Conservation (phyloP, 2,113 vertebrate genomes). For the Oryzias woworae region DNA sequence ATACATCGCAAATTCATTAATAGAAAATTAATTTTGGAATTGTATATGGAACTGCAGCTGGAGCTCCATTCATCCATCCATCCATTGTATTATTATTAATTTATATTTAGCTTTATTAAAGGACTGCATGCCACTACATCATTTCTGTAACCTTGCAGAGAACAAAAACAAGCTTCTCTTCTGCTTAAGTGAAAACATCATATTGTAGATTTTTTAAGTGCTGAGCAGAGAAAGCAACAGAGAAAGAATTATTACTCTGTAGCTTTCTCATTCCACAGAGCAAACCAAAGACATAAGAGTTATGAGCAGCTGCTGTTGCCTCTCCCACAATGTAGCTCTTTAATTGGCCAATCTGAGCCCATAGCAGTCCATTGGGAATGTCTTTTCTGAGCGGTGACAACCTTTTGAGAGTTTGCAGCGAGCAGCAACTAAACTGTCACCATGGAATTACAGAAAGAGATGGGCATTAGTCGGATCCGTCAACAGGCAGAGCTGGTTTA, state of each 20-base stretch:
- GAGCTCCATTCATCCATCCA: too few species aligned
- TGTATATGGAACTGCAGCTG: too few species aligned
- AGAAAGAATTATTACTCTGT: constrained; percentile 17
- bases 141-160: too few species aligned
- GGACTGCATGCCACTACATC: too few species aligned
- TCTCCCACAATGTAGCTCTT: constrained; percentile 45
- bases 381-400: constrained; percentile 63
- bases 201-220: constrained; percentile 17
- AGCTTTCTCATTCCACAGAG: constrained; percentile 26
- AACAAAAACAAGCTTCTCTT: too few species aligned
- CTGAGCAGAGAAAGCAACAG: constrained; percentile 10
- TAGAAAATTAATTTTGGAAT: too few species aligned
- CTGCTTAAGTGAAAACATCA: too few species aligned
- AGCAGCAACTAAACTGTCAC: constrained; percentile 63
- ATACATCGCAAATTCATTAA: too few species aligned
- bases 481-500: constrained; percentile 27
- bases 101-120: too few species aligned
- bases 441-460: constrained; percentile 58
- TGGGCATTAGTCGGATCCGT: constrained; percentile 58
- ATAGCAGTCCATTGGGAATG: constrained; percentile 55
- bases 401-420: constrained; percentile 56
- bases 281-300: constrained; percentile 28
- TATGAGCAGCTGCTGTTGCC: constrained; percentile 51
- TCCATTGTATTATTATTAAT: too few species aligned
- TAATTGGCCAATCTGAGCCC: constrained; percentile 64